Evolutionary conservation across 2,888 invertebrate genomes (phyloP), one percentile per base, ranked within the genome.

Genomic region (Calameuta filiformis): DNA sequence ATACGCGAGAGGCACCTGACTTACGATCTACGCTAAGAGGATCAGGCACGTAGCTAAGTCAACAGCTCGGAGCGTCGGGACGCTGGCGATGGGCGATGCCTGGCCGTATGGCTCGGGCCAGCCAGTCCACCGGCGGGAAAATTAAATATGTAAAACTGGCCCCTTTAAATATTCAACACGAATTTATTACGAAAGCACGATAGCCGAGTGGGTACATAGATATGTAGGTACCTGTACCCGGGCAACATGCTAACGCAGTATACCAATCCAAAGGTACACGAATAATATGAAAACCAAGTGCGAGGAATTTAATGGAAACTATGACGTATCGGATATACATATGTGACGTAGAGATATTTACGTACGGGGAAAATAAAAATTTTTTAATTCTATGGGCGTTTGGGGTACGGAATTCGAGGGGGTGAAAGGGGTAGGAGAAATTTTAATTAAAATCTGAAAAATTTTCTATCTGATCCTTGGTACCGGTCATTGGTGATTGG

Each of bases 161-260:
- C 76, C 40, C 68, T 80, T 81, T 82, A 83, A 83, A 83, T 82
- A 81, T 84, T 82, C 80, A 81, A 80, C 78, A 76, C 78, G 80
- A 81, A 84, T 84, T 84, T 83, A 83, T 82, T 80, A 82, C 76
- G 83, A 82, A 84, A 84, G 81, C 82, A 82, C 81, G 80, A 83
- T 76, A 77, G 78, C 75, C 75, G 76, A 34, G 12, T n/a, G 12
- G 34, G 71, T 71, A 71, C 23, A 12, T 71, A 31, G 33, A 34
- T 15, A 34, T 15, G 12, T 35, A 23, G 71, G 31, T 71, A 71
- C 31, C 31, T 71, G 56, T 56, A 6, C 23, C 56, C 56, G 1
- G 37, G 6, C 2, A 23, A 23, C 56, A 23, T 9, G 56, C 56
- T 56, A 9, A 56, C 56, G 56, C 23, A 56, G 56, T 56, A 56